A percentile compares a stretch with the other conserved stretches of the same genome.
Evolutionary conservation across 2,797 vertebrate species (phyloP).

Genomic region (Microchirus variegatus): DNA sequence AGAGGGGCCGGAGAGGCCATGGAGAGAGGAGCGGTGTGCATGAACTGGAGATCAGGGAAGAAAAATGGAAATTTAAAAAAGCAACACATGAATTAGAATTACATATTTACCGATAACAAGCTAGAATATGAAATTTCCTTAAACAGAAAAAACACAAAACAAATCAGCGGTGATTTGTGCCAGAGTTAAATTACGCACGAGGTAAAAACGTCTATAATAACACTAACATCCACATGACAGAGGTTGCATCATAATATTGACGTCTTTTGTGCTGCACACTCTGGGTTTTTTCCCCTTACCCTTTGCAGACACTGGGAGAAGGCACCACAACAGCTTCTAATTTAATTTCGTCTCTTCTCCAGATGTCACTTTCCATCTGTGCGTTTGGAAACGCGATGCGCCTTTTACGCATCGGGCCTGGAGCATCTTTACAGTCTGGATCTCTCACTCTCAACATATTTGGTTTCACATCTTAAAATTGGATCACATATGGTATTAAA

Average conservation of each 20-base stretch:
- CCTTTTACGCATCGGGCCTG: slow-evolving; percentile 53
- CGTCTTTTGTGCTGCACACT: slow-evolving; percentile 42
- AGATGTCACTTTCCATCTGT: slow-evolving; percentile 97
- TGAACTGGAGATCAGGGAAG: slow-evolving; percentile 22
- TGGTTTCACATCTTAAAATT: background rate
- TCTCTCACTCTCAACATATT: background rate
- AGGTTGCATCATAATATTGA: background rate
- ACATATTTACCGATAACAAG: no score
- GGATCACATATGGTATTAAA: background rate
- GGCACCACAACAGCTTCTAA: slow-evolving; percentile 80
- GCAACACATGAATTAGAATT: background rate
- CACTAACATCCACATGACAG: no score
- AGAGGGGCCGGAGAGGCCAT: slow-evolving; percentile 32
- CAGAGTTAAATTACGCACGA: no score
- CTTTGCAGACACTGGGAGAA: slow-evolving; percentile 69
- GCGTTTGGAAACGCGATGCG: slow-evolving; percentile 80
- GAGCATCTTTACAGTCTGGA: slow-evolving; percentile 32
- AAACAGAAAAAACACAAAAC: no score
- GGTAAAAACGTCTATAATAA: no score
- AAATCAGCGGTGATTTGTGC: no score
- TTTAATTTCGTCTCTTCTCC: slow-evolving; percentile 87
- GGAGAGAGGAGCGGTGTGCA: slow-evolving; percentile 24
- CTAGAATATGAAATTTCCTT: no score
- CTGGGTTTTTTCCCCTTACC: background rate
- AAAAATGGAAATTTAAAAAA: background rate